Base-by-base conservation (phyloP, 2,888 invertebrate species). In the Lomographa bimaculata region DNA sequence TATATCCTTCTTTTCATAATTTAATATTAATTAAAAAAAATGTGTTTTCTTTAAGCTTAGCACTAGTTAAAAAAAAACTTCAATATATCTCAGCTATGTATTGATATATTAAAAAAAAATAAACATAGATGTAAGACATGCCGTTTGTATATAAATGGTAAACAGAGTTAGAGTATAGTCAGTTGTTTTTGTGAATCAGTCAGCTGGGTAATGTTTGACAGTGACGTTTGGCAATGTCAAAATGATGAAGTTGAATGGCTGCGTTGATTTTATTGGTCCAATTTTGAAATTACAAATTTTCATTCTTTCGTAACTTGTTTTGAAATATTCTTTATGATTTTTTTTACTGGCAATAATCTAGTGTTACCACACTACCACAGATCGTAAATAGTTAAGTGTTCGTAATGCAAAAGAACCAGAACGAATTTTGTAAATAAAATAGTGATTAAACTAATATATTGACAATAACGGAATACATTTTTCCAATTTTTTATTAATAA, bases 71-170 rank as follows among this genome's bases (percentile, higher is more conserved):
- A 42, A 50, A 48, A 38, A 44, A 23, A 30, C 30, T 42, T 36
- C 35, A 30, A 42, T 36, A 42, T 36, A 35, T 35, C 25, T 43
- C 42, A 32, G 36, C 42, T 43, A 36, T 30, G 35, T 41, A 35
- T 32, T 24, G 21, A 41, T 41, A 32, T 37, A 43, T 36, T 27
- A 14, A 30, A 27, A 44, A 44, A 38, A 39, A 44, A 38, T 28
- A 36, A 46, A 40, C 7, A 25, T 42, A 42, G 42, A 5, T 24
- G 23, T 42, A 52, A 33, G 37, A 37, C 38, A 32, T 32, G 38
- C 42, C 29, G 47, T 42, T 37, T 53, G 51, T 51, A 50, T 12
- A 54, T 50, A 49, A 41, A 44, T 18, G 46, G 54, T 36, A 44
- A 32, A 43, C 29, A 40, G 26, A 40, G 14, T 40, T 37, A n/a